Evolutionary conservation across 2,888 invertebrate genomes (phyloP), one percentile per base, ranked within the genome.

Genomic region (Melolontha melolontha): DNA sequence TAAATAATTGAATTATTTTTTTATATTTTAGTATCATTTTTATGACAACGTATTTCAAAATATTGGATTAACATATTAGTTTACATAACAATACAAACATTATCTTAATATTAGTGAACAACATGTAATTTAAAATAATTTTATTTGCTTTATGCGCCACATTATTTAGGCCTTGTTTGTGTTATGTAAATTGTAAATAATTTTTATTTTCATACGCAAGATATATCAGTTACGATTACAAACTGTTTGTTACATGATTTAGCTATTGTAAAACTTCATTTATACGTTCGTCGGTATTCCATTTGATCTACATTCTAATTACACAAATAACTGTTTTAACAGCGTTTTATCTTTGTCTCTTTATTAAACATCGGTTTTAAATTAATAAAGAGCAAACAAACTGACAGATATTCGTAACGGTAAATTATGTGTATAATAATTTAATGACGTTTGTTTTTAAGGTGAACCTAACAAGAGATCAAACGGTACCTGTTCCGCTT

Each of bases 391-490:
- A 57, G 57, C 57, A 57, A 57, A 57, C 42, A 57, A 42, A 44
- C 41, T 14, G 57, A 44, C 57, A 57, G 44, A 34, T 57, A 42
- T 57, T 29, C 14, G 27, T 29, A 63, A 50, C 51, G 49, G 63
- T 63, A 63, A 40, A 51, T 47, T 39, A 49, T 57, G 12, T 12
- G 49, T 64, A 54, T 55, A 55, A 55, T 49, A 66, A 66, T 66
- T 66, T 55, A 44, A 55, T 66, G 64, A 52, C 64, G 64, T 52
- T 64, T 64, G 64, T 52, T 64, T 57, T 63, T 52, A 55, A 42
- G 27, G 39, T 27, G 52, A 44, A 64, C 64, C 64, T 66, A 68
- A 72, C 50, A 59, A 68, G 40, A 49, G 59, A 66, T 52, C 34
- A 57, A 50, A 63, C 50, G 63, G 50, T 63, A 50, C 50, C 40